Evolutionary conservation across 1,140 invertebrate genomes (phyloP).

Genomic region (Aricia agestis): DNA sequence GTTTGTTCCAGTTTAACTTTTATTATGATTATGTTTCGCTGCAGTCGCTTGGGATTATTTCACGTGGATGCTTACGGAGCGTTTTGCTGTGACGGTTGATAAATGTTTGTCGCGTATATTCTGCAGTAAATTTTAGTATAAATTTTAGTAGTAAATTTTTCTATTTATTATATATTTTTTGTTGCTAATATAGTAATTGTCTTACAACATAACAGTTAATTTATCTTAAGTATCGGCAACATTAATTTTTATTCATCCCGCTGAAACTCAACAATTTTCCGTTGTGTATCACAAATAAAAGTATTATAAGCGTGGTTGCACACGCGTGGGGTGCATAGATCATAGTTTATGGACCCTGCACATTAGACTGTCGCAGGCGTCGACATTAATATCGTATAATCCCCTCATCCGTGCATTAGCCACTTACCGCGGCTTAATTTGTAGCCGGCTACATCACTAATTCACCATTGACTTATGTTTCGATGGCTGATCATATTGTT

Average conservation of each 20-base stretch:
- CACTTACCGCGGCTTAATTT: constrained; percentile 39
- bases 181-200: no score
- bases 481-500: constrained; percentile 12
- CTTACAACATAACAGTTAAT: no score
- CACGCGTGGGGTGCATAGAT: constrained; percentile 11
- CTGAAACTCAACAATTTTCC: no score
- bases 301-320: background rate
- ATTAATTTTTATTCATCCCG: no score
- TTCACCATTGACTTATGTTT: constrained; percentile 26
- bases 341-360: constrained; percentile 20
- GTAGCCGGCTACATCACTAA: constrained; percentile 34
- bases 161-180: no score
- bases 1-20: constrained; percentile 13
- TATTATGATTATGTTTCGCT: constrained; percentile 18
- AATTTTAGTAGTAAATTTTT: no score
- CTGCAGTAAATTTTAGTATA: no score
- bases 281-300: background rate
- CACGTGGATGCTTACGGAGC: background rate
- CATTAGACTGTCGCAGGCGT: constrained; percentile 30
- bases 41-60: constrained; percentile 4
- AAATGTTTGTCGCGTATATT: background rate
- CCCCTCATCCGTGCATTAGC: constrained; percentile 36
- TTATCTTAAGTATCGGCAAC: no score
- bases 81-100: background rate
- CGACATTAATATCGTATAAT: constrained; percentile 47